Conservation (phyloP, 2,797 vertebrate species). For the Notamacropus eugenii region DNA sequence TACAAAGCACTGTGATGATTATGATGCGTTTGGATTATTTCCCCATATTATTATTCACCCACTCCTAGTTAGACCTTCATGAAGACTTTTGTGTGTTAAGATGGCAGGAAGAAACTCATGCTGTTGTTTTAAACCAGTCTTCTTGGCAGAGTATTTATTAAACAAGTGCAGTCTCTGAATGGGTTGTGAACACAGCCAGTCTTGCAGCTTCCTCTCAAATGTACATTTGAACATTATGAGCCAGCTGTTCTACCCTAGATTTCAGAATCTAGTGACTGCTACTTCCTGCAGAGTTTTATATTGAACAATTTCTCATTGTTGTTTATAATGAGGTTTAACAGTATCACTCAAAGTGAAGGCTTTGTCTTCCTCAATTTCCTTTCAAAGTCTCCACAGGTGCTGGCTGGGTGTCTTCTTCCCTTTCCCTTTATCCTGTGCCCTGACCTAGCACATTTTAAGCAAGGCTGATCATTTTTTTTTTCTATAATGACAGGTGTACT, state of each 20-base stretch:
- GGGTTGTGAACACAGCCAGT: not conserved
- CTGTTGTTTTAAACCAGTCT: not conserved
- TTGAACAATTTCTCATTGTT: not conserved
- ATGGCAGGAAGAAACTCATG: not conserved
- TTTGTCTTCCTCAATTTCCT: not conserved
- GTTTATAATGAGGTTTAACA: not conserved
- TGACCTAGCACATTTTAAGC: not conserved
- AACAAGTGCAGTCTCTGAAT: not conserved
- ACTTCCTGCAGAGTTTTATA: not conserved
- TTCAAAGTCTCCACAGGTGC: not conserved
- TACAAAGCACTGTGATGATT: not conserved
- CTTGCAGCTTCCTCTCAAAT: not conserved
- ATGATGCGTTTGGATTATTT: not conserved
- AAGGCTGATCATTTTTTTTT: not conserved
- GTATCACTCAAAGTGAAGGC: not conserved
- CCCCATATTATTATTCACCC: not conserved
- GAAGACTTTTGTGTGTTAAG: not conserved
- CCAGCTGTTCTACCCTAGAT: accelerated
- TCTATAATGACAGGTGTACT: not conserved
- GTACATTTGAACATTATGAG: not conserved
- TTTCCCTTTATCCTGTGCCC: not conserved
- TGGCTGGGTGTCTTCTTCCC: not conserved
- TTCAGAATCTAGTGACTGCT: slow-evolving; percentile 1
- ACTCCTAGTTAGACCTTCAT: not conserved
- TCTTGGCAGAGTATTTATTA: not conserved